Base-by-base conservation (phyloP, 1,140 invertebrate species). In the Centruroides vittatus region DNA sequence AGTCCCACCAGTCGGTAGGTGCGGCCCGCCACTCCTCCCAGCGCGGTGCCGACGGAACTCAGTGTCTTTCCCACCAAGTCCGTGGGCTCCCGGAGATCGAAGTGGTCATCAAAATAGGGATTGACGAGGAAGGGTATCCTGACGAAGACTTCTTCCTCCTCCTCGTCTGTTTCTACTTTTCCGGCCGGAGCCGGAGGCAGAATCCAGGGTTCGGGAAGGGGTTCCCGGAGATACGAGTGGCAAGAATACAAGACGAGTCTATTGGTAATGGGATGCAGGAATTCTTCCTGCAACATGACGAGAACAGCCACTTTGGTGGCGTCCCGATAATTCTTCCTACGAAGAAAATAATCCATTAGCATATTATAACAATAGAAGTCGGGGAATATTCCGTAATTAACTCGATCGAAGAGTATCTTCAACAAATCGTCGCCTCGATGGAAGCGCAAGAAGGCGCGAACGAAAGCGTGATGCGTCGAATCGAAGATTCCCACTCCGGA, bases 231-330 rank as follows among this genome's bases (percentile, higher is more conserved):
- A 72, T 84, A 91, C 67, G 80, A 84, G 60, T 84, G 81, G 73
- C 86, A 88, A 4, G 85, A 81, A 72, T 89, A 84, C 8, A 93
- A 66, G 47, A 81, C 79, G 12, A 96, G 73, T 48, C 80, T 72
- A 68, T 80, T 81, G 1, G 82, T 78, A 35, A 94, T 79, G 10
- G 82, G 80, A 77, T 89, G 81, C 4, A 78, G 76, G 64, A 81
- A 81, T 68, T 93, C 89, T 78, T 97, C 93, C 75, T 97, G 91
- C 36, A 93, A 72, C 85, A 93, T 92, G 57, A 90, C 75, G 57
- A 89, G 74, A 65, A 79, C 78, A 8, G 88, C 87, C 23, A 93
- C 75, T 71, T 82, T 82, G 0, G 86, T 83, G 9, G 91, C 92
- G 64, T 81, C 80, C 63, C 65, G 61, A 72, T 76, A 85, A 70